phyloP scores from a whole-genome alignment of 2,113 vertebrate species.

The Shinisaurus crocodilurus region DNA sequence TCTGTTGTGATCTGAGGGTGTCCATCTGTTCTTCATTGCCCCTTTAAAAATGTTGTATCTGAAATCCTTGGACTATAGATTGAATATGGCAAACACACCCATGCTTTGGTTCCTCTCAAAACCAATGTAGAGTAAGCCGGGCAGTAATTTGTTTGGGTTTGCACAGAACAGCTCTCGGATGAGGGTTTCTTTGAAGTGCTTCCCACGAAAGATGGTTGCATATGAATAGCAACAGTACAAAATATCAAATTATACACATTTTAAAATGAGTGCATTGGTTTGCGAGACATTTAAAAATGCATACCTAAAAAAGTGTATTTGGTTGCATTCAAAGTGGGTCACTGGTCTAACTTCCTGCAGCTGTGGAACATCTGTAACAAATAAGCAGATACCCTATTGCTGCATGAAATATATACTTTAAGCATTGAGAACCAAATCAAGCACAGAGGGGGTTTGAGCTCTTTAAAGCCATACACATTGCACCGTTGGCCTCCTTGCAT shows the following conservation, averaged over 20 bases:
- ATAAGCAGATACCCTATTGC: slow-evolving; percentile 68
- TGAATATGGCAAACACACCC: slow-evolving; percentile 80
- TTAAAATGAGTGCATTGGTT: slow-evolving; percentile 69
- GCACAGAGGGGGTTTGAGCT: slow-evolving; percentile 65
- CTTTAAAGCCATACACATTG: neutral
- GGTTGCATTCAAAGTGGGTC: slow-evolving; percentile 69
- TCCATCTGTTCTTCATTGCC: neutral
- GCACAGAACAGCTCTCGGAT: slow-evolving; percentile 29
- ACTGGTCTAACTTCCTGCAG: slow-evolving; percentile 70
- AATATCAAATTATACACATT: slow-evolving; percentile 67
- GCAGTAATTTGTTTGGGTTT: slow-evolving; percentile 59
- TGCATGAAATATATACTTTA: slow-evolving; percentile 59
- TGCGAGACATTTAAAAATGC: slow-evolving; percentile 69
- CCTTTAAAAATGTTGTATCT: slow-evolving; percentile 9
- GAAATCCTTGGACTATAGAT: slow-evolving; percentile 75
- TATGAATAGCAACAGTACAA: slow-evolving; percentile 67
- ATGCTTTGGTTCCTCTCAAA: slow-evolving; percentile 80
- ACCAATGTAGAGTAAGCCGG: slow-evolving; percentile 56
- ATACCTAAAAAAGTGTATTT: slow-evolving; percentile 65
- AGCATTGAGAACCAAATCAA: slow-evolving; percentile 74
- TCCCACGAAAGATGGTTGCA: slow-evolving; percentile 60
- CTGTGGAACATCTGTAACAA: slow-evolving; percentile 76
- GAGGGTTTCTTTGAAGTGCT: slow-evolving; percentile 63
- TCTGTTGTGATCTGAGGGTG: neutral
- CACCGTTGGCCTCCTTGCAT: neutral